Percentiles rank a stretch among this genome's conserved stretches.
These are phyloP conservation scores for Crypturellus undulatus DNA, from an alignment of 2,113 vertebrate genomes.

Conservation along the genomic window DNA sequence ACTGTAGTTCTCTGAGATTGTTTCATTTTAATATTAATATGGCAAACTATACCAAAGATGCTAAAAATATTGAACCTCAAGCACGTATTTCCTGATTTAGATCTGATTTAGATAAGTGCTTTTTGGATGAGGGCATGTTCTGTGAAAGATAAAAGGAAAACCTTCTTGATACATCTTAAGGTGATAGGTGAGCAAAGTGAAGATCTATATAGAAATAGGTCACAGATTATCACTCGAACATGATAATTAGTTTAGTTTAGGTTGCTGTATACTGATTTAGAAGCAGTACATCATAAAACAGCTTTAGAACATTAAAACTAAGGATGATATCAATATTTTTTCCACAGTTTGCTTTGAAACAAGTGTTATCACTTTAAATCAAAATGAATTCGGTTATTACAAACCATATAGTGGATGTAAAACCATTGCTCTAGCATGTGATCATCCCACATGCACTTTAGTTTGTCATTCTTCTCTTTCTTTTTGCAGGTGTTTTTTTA, in stretches of 20 bases:
- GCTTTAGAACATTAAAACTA: neutral
- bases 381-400: slow-evolving; percentile 31
- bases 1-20: neutral
- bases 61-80: slow-evolving; percentile 40
- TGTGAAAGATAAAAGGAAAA: slow-evolving; percentile 40
- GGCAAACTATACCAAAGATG: slow-evolving; percentile 1
- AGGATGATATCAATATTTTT: neutral
- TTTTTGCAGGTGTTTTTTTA: slow-evolving; percentile 54
- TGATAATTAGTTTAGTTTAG: slow-evolving; percentile 30
- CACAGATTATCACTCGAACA: neutral
- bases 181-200: slow-evolving; percentile 32
- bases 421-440: slow-evolving; percentile 9
- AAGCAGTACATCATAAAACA: neutral
- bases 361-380: slow-evolving; percentile 8
- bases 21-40: slow-evolving; percentile 50
- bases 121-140: slow-evolving; percentile 10
- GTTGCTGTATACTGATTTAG: neutral
- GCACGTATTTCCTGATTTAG: neutral
- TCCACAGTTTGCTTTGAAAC: neutral
- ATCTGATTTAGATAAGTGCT: neutral
- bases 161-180: neutral
- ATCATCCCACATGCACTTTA: slow-evolving; percentile 49
- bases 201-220: slow-evolving; percentile 30
- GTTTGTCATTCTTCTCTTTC: slow-evolving; percentile 49
- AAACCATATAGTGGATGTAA: slow-evolving; percentile 7